These are phyloP conservation scores for Gymnorhina tibicen DNA, from an alignment of 2,113 vertebrate species.

Conservation along the genomic window DNA sequence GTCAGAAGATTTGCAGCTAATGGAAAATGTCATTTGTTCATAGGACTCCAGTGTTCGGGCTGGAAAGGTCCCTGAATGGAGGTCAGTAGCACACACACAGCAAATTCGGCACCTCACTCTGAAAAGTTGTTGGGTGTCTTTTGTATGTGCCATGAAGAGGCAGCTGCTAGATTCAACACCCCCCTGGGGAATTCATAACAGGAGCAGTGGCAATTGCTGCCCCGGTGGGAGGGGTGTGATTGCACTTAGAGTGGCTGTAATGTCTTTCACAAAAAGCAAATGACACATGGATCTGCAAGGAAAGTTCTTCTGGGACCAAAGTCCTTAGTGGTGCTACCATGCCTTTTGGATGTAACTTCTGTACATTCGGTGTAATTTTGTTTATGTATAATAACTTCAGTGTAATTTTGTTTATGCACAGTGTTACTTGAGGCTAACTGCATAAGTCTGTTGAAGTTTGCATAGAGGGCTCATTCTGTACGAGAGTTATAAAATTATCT, in stretches of 20 bases:
- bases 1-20: background rate
- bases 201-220: background rate
- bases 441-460: background rate
- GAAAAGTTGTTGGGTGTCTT: background rate
- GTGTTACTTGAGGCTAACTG: background rate
- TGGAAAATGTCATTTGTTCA: background rate
- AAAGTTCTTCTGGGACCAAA: background rate
- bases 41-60: background rate
- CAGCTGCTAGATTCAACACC: background rate
- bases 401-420: background rate
- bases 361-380: background rate
- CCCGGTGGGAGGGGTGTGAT: background rate
- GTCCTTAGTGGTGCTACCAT: background rate
- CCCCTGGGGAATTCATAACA: background rate
- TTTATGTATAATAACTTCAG: background rate
- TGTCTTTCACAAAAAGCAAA: background rate
- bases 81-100: background rate
- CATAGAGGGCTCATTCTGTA: background rate
- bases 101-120: constrained; percentile 23
- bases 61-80: background rate
- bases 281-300: background rate
- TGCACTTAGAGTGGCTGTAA: background rate
- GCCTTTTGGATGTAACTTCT: background rate
- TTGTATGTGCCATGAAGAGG: background rate
- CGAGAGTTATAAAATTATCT: background rate